These are phyloP conservation scores for Gulo gulo DNA, from an alignment of 2,113 vertebrate genomes.

Conservation along the genomic window DNA sequence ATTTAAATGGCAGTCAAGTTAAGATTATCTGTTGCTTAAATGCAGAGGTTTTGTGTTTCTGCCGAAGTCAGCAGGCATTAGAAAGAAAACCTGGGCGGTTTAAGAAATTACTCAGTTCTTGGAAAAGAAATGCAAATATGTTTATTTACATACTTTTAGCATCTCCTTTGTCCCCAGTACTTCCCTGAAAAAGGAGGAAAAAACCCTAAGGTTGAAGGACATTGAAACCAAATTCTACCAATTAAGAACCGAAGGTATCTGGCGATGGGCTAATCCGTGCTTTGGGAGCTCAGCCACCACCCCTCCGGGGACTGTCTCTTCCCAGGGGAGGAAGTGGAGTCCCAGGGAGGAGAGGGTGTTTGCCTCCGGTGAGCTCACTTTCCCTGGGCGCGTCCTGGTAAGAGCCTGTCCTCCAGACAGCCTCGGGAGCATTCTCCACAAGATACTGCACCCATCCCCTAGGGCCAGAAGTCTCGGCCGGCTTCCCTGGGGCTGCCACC, in stretches of 20 bases:
- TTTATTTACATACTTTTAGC: slow-evolving; percentile 30
- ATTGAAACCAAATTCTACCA: not conserved
- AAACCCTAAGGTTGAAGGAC: not conserved
- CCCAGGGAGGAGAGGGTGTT: not conserved
- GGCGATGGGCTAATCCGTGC: not conserved
- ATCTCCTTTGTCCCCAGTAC: not conserved
- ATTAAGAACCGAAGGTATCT: not conserved
- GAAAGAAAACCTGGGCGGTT: not conserved
- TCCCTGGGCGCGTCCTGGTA: not conserved
- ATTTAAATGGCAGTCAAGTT: not conserved
- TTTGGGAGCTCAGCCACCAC: not conserved
- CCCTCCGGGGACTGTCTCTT: not conserved
- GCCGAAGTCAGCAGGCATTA: not conserved
- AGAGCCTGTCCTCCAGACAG: too few species aligned
- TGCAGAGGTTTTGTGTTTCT: not conserved
- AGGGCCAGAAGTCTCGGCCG: not conserved
- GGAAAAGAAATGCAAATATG: slow-evolving; percentile 18
- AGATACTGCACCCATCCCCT: not conserved
- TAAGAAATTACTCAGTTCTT: not conserved
- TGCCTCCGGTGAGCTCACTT: not conserved
- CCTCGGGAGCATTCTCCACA: not conserved
- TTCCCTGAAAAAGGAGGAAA: not conserved
- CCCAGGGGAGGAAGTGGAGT: not conserved
- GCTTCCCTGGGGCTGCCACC: not conserved
- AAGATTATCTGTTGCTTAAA: not conserved